Conservation (phyloP, 2,888 invertebrate genomes). For the Lepidochitona cinerea region DNA sequence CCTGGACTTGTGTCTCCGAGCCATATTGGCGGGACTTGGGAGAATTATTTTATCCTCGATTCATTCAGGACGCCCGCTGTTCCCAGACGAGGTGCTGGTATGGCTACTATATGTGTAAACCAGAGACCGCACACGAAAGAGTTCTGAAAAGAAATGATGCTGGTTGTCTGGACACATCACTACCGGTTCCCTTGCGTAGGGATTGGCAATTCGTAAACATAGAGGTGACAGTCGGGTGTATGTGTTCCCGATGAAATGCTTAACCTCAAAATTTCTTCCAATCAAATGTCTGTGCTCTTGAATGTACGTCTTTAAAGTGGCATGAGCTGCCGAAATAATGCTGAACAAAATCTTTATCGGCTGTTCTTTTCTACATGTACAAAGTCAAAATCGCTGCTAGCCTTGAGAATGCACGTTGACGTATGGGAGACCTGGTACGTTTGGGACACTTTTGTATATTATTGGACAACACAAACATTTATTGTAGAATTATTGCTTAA, state of each 20-base stretch:
- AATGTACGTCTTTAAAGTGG: no score
- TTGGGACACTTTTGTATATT: no score
- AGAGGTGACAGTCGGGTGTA: slow-evolving; percentile 16
- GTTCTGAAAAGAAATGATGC: slow-evolving; percentile 9
- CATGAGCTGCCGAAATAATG: no score
- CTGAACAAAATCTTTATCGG: no score
- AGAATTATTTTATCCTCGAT: slow-evolving; percentile 17
- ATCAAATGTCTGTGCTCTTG: no score
- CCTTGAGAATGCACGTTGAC: no score
- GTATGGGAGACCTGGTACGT: no score
- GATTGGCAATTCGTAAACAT: slow-evolving; percentile 18
- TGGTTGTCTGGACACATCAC: slow-evolving; percentile 8
- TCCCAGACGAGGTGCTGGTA: slow-evolving; percentile 23
- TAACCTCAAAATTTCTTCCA: no score
- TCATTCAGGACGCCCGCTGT: slow-evolving; percentile 18
- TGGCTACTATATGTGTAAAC: slow-evolving; percentile 20
- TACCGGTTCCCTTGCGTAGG: slow-evolving; percentile 10
- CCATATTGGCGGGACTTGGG: slow-evolving; percentile 23
- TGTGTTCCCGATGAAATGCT: slow-evolving; percentile 9
- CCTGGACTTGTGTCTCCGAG: slow-evolving; percentile 18
- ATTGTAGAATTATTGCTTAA: no score
- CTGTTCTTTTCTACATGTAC: no score
- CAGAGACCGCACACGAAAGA: slow-evolving; percentile 9
- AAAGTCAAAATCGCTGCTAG: no score
- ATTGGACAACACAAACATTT: no score